phyloP scores from a whole-genome alignment of 2,888 invertebrate genomes.

The Drosophila yooni region DNA sequence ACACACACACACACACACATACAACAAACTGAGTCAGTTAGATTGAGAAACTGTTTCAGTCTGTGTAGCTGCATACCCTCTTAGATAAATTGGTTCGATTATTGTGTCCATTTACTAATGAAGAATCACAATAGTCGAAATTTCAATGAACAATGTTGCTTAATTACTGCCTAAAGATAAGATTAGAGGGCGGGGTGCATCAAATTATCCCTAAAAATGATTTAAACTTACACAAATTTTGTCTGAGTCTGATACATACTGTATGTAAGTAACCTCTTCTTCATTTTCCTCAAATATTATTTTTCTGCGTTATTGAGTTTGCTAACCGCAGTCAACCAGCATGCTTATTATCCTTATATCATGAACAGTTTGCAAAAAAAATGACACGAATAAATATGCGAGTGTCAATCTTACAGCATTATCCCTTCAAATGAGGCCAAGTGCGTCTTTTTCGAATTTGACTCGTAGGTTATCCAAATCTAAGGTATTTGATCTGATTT shows the following conservation, averaged over 20 bases:
- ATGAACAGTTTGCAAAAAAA: no score
- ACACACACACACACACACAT: slow-evolving; percentile 9
- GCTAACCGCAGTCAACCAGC: background rate
- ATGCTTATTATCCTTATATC: background rate
- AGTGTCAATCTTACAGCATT: background rate
- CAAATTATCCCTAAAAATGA: background rate
- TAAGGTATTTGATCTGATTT: background rate
- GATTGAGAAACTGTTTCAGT: slow-evolving; percentile 1
- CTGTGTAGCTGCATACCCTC: slow-evolving; percentile 7
- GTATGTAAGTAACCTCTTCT: background rate
- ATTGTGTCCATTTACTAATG: slow-evolving; percentile 12
- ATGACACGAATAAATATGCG: no score
- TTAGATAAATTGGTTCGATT: background rate
- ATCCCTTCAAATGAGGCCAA: background rate
- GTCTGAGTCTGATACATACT: background rate
- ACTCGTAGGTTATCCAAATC: background rate
- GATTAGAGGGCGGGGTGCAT: no score
- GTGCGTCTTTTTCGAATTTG: background rate
- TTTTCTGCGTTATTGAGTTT: background rate
- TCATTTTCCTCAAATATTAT: background rate
- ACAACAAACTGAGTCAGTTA: background rate
- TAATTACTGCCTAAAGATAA: background rate
- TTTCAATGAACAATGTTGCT: background rate
- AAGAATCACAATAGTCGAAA: background rate
- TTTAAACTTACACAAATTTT: background rate